These are phyloP conservation scores for Cyclina sinensis DNA, from an alignment of 1,140 invertebrate species.

Conservation along the genomic window DNA sequence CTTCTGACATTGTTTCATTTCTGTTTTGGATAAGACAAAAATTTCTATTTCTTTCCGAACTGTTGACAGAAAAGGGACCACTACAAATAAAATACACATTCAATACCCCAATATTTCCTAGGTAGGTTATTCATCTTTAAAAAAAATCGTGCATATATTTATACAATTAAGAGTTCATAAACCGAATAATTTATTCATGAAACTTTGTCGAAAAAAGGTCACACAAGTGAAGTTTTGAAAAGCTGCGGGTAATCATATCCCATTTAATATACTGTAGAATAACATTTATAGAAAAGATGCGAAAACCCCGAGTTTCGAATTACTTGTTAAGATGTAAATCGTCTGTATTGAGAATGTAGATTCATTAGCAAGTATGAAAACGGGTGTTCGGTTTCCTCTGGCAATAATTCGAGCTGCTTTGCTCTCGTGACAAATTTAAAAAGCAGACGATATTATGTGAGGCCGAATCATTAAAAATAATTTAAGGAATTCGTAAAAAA, in stretches of 20 bases:
- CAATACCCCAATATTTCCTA: too few species aligned
- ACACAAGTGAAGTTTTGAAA: background rate
- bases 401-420: background rate
- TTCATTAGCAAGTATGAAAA: conserved; percentile 11
- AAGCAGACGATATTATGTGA: too few species aligned
- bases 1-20: too few species aligned
- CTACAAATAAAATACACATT: too few species aligned
- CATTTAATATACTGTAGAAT: conserved; percentile 13
- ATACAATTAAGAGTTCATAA: background rate
- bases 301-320: background rate
- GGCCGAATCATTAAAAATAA: too few species aligned
- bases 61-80: too few species aligned
- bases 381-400: background rate
- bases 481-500: too few species aligned
- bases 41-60: too few species aligned
- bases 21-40: too few species aligned
- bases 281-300: background rate
- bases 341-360: background rate
- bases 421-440: background rate
- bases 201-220: conserved; percentile 17
- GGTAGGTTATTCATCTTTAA: too few species aligned
- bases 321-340: conserved; percentile 14
- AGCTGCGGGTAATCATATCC: background rate
- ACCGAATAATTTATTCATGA: conserved; percentile 34
- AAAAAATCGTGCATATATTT: background rate